These are phyloP conservation scores for Tringa solitaria DNA, from an alignment of 2,113 vertebrate genomes.

Conservation along the genomic window DNA sequence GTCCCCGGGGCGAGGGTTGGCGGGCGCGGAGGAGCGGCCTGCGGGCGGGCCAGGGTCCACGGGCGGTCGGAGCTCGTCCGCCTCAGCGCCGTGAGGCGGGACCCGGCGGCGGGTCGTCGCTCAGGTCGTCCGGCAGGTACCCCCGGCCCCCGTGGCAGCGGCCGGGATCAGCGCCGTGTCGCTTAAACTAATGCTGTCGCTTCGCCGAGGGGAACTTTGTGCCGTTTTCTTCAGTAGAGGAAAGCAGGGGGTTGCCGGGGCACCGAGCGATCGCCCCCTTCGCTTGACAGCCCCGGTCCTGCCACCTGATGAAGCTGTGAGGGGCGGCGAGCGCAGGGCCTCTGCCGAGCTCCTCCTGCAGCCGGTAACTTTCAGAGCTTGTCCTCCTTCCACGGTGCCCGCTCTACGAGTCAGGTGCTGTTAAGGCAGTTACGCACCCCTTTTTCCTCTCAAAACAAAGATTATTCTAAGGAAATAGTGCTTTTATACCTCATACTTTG, in stretches of 20 bases:
- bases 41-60: background rate
- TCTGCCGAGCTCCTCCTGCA: accelerated
- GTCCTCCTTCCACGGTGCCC: background rate
- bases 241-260: background rate
- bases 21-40: background rate
- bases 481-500: background rate
- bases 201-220: accelerated
- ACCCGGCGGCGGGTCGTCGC: background rate
- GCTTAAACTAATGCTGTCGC: accelerated
- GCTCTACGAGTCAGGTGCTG: accelerated
- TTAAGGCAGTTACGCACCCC: accelerated
- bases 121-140: background rate
- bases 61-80: background rate
- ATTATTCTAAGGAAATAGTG: background rate
- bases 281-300: background rate
- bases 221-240: background rate
- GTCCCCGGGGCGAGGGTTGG: background rate
- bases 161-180: background rate
- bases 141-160: background rate
- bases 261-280: background rate
- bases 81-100: background rate
- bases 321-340: background rate
- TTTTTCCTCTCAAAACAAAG: background rate
- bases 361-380: background rate
- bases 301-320: background rate